These are phyloP conservation scores for Epinephelus awoara DNA, from an alignment of 2,797 vertebrate genomes.

Conservation along the genomic window DNA sequence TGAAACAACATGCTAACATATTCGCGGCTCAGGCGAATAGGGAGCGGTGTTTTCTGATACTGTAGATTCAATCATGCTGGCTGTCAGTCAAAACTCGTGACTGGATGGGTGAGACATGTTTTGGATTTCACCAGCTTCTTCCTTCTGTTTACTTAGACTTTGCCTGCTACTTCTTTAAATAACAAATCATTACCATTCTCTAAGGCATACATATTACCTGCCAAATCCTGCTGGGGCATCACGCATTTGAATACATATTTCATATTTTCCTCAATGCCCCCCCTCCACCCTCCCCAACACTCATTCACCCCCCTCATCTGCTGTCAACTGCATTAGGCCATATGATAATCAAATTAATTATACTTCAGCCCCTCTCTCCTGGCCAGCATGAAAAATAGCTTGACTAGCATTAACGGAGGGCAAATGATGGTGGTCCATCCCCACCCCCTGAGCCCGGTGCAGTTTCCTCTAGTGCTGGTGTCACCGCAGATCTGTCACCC, in stretches of 20 bases:
- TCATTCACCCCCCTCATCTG: constrained; percentile 74
- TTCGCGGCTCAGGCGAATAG: constrained; percentile 73
- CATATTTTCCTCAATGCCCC: constrained; percentile 72
- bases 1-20: constrained; percentile 85
- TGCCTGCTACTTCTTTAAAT: constrained; percentile 71
- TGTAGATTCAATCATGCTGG: constrained; percentile 83
- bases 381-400: constrained; percentile 84
- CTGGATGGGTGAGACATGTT: constrained; percentile 68
- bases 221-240: constrained; percentile 79
- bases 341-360: constrained; percentile 91
- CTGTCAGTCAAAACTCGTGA: constrained; percentile 82
- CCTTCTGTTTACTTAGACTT: constrained; percentile 66
- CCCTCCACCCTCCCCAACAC: constrained; percentile 42
- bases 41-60: constrained; percentile 79
- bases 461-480: constrained; percentile 86
- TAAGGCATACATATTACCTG: constrained; percentile 82
- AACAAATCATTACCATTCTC: constrained; percentile 80
- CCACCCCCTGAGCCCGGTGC: constrained; percentile 80
- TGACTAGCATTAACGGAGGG: constrained; percentile 87
- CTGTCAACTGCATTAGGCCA: constrained; percentile 88
- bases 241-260: constrained; percentile 85
- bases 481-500: constrained; percentile 88
- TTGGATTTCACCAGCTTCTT: constrained; percentile 59
- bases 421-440: constrained; percentile 83
- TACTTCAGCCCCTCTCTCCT: constrained; percentile 83